These are phyloP conservation scores for Marronus borbonicus DNA, from an alignment of 2,888 invertebrate species.

Conservation along the genomic window DNA sequence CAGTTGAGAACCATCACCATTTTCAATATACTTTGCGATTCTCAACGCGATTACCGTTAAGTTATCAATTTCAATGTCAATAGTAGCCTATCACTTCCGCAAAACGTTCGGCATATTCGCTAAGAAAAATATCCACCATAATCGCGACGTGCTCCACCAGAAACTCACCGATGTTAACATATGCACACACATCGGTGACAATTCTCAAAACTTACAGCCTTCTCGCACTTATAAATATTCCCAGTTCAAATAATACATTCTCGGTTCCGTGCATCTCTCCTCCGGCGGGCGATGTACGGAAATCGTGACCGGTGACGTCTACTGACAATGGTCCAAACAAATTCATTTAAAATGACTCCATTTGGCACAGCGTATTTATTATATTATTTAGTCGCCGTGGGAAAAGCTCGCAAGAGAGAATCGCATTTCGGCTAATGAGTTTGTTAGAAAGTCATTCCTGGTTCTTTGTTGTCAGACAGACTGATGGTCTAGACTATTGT, in stretches of 20 bases:
- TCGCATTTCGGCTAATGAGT: constrained; percentile 52
- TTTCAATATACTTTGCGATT: constrained; percentile 5
- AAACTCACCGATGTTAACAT: constrained; percentile 21
- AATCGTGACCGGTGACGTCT: constrained; percentile 49
- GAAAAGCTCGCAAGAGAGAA: constrained; percentile 45
- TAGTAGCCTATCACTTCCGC: constrained; percentile 19
- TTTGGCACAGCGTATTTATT: constrained; percentile 47
- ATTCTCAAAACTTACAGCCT: constrained; percentile 38
- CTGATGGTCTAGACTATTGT: constrained; percentile 43
- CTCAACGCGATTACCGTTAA: constrained; percentile 30
- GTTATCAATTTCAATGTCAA: constrained; percentile 38
- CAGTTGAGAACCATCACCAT: neutral
- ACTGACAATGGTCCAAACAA: constrained; percentile 51
- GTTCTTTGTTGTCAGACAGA: constrained; percentile 29
- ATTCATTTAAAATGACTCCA: constrained; percentile 48
- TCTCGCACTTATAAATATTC: constrained; percentile 35
- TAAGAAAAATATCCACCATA: constrained; percentile 22
- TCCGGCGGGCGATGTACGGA: constrained; percentile 27
- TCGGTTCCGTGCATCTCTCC: constrained; percentile 33
- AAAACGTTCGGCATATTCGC: constrained; percentile 3
- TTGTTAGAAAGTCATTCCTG: constrained; percentile 49
- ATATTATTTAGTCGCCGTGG: constrained; percentile 52
- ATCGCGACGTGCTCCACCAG: constrained; percentile 13
- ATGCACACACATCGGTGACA: constrained; percentile 32
- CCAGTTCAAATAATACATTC: constrained; percentile 42